phyloP scores from a whole-genome alignment of 2,113 vertebrate genomes.

The Mohoua ochrocephala region DNA sequence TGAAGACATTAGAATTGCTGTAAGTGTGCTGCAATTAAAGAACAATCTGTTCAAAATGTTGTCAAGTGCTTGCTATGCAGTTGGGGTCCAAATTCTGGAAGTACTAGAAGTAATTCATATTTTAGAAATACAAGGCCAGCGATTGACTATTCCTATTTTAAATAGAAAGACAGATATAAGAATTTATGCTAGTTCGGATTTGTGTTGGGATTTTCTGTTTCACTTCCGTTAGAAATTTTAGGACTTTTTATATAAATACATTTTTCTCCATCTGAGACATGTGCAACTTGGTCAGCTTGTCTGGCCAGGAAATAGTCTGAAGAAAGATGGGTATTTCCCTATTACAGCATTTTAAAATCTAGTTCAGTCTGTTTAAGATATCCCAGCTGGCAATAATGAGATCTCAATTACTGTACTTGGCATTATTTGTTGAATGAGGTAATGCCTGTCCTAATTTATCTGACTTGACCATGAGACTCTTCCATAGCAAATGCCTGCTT shows the following conservation, averaged over 20 bases:
- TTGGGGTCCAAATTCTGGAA: background rate
- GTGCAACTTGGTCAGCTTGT: background rate
- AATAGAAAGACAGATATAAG: background rate
- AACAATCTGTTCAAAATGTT: background rate
- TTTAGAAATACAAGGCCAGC: background rate
- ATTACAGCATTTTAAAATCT: background rate
- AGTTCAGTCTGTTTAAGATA: background rate
- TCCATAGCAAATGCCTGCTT: background rate
- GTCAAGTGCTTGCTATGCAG: background rate
- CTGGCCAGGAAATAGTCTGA: background rate
- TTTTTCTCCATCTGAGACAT: background rate
- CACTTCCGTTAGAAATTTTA: background rate
- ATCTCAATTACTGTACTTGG: constrained; percentile 1
- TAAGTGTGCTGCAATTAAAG: background rate
- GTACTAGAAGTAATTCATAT: background rate
- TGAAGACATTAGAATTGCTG: background rate
- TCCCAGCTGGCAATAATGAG: background rate
- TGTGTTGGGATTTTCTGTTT: background rate
- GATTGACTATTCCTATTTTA: background rate
- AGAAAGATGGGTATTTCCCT: background rate
- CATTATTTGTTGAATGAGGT: constrained; percentile 1
- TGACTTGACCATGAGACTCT: background rate
- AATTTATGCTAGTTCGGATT: background rate
- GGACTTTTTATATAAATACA: background rate
- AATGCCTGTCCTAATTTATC: background rate